phyloP scores from a whole-genome alignment of 2,797 vertebrate species.

The Leucoraja ocellata region DNA sequence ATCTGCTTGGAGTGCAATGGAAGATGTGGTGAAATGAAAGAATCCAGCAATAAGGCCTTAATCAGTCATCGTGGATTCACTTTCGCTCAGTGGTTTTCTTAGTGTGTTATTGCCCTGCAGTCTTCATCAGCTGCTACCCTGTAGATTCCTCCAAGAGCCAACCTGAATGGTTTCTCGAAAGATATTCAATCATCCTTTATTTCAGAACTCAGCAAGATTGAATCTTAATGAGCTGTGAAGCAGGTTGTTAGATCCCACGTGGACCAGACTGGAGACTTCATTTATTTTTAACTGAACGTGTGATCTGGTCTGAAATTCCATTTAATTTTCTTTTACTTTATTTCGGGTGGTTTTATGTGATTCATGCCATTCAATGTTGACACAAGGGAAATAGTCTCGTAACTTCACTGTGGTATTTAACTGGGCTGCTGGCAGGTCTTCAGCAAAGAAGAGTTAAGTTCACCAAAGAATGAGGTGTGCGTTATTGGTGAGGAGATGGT shows the following conservation, averaged over 20 bases:
- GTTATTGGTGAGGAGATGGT: background rate
- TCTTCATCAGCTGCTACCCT: background rate
- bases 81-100: background rate
- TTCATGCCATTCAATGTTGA: background rate
- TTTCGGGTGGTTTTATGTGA: background rate
- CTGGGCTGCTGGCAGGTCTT: background rate
- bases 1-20: background rate
- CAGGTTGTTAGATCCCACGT: background rate
- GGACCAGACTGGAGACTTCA: background rate
- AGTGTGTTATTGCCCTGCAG: background rate
- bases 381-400: background rate
- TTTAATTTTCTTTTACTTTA: background rate
- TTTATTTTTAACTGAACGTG: background rate
- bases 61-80: background rate
- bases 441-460: background rate
- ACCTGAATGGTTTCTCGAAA: background rate
- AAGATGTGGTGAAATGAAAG: conserved; percentile 3
- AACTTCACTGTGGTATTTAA: too few relatives aligned
- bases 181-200: background rate
- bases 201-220: background rate
- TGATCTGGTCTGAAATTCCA: background rate
- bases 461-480: background rate
- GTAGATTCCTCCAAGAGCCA: background rate
- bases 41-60: background rate
- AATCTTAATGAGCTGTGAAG: background rate